Percentiles rank a stretch among this genome's conserved stretches.
These are phyloP conservation scores for Bubo bubo DNA, from an alignment of 2,113 vertebrate genomes.

Conservation along the genomic window DNA sequence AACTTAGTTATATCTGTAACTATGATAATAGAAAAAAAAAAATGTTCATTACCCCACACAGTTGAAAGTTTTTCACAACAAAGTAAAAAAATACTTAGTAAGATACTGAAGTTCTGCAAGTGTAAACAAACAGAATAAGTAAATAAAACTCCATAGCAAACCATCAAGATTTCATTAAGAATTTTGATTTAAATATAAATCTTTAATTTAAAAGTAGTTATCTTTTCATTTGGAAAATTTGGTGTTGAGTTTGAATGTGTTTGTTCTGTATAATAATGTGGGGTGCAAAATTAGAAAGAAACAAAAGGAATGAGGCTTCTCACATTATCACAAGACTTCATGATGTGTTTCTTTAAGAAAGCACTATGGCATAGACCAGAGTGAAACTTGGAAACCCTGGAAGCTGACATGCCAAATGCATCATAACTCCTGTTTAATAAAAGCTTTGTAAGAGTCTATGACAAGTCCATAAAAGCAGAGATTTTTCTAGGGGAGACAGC, in stretches of 20 bases:
- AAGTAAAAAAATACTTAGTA: neutral
- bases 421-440: neutral
- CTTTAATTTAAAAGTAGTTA: neutral
- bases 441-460: neutral
- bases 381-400: neutral
- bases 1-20: neutral
- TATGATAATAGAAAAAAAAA: neutral
- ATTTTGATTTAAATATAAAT: neutral
- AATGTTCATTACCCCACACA: neutral
- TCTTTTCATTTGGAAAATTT: neutral
- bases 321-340: neutral
- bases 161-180: neutral
- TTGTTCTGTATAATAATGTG: neutral
- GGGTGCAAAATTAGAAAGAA: neutral
- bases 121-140: neutral
- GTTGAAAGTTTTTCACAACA: neutral
- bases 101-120: neutral
- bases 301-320: neutral
- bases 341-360: neutral
- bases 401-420: neutral
- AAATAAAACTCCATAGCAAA: neutral
- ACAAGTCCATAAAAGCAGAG: neutral
- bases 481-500: neutral
- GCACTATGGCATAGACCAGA: neutral
- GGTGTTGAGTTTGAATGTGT: neutral